Evolutionary conservation across 2,797 vertebrate species (phyloP).

Genomic region (Mus minutoides): DNA sequence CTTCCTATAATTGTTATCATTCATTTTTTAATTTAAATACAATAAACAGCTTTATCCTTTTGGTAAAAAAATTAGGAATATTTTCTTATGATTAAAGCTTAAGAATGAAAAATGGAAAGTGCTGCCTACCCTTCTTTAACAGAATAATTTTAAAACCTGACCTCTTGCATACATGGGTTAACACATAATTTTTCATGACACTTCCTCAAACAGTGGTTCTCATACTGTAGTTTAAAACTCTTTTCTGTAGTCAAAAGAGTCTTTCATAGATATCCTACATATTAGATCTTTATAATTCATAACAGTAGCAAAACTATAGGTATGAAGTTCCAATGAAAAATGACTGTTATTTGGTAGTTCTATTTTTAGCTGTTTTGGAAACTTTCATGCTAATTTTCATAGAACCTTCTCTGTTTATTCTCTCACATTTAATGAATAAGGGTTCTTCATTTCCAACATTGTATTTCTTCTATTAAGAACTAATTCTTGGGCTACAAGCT

Average conservation of each 20-base stretch:
- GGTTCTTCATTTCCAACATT: not conserved
- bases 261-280: not conserved
- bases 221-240: not conserved
- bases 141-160: not conserved
- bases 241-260: not conserved
- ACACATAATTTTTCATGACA: conserved; percentile 38
- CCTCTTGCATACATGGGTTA: not conserved
- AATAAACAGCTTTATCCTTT: conserved; percentile 32
- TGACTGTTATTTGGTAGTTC: not conserved
- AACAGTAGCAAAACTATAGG: not conserved
- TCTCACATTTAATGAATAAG: not conserved
- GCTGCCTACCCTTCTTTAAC: not conserved
- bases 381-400: not conserved
- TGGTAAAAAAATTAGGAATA: conserved; percentile 11
- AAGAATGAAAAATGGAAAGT: conserved; percentile 17
- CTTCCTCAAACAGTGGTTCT: not conserved
- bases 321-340: not conserved
- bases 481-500: too few species aligned
- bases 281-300: not conserved
- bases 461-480: not conserved
- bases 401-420: not conserved
- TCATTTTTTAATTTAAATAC: conserved; percentile 33
- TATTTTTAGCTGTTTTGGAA: not conserved
- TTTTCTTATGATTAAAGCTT: conserved; percentile 30
- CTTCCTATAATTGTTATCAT: conserved; percentile 7